Evolutionary conservation across 2,797 vertebrate species (phyloP), one percentile per base, ranked within the genome.

Genomic region (Pseudochaenichthys georgianus): DNA sequence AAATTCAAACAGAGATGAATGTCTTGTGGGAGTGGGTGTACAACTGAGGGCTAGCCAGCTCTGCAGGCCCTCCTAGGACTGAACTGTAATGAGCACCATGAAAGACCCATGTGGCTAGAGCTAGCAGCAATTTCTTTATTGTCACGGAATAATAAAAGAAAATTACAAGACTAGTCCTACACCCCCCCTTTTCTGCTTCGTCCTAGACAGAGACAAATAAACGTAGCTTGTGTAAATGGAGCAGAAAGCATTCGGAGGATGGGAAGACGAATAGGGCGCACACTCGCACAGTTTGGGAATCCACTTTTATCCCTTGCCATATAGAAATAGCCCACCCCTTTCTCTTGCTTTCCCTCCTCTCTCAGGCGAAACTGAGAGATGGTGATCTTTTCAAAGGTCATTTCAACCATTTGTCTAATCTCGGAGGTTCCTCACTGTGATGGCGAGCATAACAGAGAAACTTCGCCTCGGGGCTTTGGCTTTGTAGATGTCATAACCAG

Each of bases 351-450:
- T 71, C 41, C 53, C 61, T 70, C 50, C 64, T 70, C 74, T 89
- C 82, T 70, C 23, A 3, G 83, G 74, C 63, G 34, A 81, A 38
- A 78, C 84, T 15, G 78, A 83, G 87, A 83, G 82, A 90, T 79
- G 82, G 86, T 89, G 91, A 93, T 93, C 88, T 92, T 92, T 91
- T 77, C 84, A 93, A 94, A 93, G 92, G 91, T 93, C 88, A 91
- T 88, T 88, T 86, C 57, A 84, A 92, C 86, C 80, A 87, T 93
- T 92, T 90, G 88, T 93, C 84, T 90, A 83, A 89, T 92, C 88
- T 83, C 72, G 9, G 83, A 91, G 89, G 86, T 90, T 85, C 87
- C 88, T 88, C 82, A 55, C 81, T 54, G 77, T 74, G 82, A 89
- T 65, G 73, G 77, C 74, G 53, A 82, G 75, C 80, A 81, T 74